These are phyloP conservation scores for Drosophila melanogaster DNA, from an alignment of 1,140 invertebrate species.

Conservation along the genomic window DNA sequence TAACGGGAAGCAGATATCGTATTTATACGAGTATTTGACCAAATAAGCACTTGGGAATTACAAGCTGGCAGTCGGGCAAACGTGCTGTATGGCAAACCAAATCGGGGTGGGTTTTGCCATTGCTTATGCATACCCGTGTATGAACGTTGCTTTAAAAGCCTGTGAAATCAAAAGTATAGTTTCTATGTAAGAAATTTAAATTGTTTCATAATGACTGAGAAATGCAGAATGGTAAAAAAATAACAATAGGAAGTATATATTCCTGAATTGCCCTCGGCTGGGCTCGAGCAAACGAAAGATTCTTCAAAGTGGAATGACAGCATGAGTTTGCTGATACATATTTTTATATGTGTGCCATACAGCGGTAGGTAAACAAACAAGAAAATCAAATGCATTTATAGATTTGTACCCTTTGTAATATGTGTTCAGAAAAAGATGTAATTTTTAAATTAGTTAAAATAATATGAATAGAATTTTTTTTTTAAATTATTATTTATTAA, in stretches of 20 bases:
- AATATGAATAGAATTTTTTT: no score
- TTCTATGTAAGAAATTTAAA: background rate
- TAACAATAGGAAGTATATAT: background rate
- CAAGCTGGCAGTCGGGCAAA: background rate
- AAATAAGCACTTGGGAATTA: constrained; percentile 10
- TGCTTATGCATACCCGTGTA: background rate
- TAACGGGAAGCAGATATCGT: fast-evolving
- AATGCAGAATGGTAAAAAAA: background rate
- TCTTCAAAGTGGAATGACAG: background rate
- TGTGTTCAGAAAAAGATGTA: no score
- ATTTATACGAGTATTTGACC: background rate
- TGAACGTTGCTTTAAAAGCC: no score
- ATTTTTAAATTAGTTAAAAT: no score
- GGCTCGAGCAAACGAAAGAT: background rate
- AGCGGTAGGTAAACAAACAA: no score
- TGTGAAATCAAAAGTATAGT: background rate
- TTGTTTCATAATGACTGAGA: no score
- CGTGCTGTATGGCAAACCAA: background rate
- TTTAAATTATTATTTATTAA: no score
- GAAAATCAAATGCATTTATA: no score
- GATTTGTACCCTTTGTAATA: no score
- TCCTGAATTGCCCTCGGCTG: background rate
- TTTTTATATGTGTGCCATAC: background rate
- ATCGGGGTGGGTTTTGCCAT: background rate
- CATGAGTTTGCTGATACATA: background rate